A percentile compares a stretch with the other conserved stretches of the same genome.
Evolutionary conservation across 2,113 vertebrate genomes (phyloP).

Genomic region (Marmota flaviventris): DNA sequence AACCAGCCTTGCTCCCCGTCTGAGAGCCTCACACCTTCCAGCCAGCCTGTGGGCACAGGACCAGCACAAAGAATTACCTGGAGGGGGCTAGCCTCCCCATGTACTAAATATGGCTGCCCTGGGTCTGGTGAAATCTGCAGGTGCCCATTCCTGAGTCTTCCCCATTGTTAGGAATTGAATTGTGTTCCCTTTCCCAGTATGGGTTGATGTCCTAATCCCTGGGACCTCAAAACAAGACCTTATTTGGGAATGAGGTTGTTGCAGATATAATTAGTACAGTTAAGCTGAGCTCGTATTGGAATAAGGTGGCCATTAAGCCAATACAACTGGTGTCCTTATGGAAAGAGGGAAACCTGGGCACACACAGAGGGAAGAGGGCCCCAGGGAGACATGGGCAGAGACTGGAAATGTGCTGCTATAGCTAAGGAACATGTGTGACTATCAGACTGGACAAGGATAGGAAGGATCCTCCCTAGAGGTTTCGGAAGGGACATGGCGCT

Average conservation of each 20-base stretch:
- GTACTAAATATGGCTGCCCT: not conserved
- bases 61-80: not conserved
- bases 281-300: not conserved
- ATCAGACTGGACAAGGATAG: not conserved
- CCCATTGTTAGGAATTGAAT: not conserved
- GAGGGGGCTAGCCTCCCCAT: not conserved
- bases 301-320: not conserved
- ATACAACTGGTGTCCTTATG: not conserved
- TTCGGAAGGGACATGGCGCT: not conserved
- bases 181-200: not conserved
- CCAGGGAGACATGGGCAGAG: not conserved
- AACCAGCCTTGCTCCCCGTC: conserved; percentile 96
- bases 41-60: conserved; percentile 91
- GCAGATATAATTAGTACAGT: not conserved
- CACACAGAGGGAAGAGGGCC: not conserved
- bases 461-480: not conserved
- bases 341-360: not conserved
- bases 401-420: not conserved
- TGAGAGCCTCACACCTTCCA: conserved; percentile 94
- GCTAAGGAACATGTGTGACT: not conserved
- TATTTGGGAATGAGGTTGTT: not conserved
- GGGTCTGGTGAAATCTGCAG: not conserved
- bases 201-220: not conserved
- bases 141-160: not conserved
- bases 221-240: not conserved